Base-by-base conservation (phyloP, 2,888 invertebrate species). In the Plusia festucae region DNA sequence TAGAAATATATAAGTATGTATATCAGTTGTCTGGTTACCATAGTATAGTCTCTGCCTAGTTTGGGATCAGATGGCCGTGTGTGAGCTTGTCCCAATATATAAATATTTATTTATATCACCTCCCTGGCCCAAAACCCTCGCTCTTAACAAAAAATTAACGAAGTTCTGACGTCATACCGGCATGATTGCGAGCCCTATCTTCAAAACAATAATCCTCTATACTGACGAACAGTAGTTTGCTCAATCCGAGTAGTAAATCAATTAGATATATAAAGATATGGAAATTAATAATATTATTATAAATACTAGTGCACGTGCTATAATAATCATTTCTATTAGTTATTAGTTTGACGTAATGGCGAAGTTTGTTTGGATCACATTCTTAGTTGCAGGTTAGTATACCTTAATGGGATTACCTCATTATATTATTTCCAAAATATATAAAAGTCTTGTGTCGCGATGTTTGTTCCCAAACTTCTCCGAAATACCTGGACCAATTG, bases 301-400 rank as follows among this genome's bases (percentile, higher is more conserved):
- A 73, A 57, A 73, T 74, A 73, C n/a, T 34, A 9, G 24, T 46
- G 15, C 27, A 56, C 16, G 30, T 57, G 13, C 22, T 15, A 1
- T 3, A 24, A 22, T 24, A 9, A 57, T 61, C 1, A 18, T 40
- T 62, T 22, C 8, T 54, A 20, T 34, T 46, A 13, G 53, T 60
- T 59, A 52, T 3, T 13, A 46, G 16, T 46, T 58, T 8, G 54
- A 53, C 24, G 57, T 54, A n/a, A 75, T 77, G 73, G 51, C 53
- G 53, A 73, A 65, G 20, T 24, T 77, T 40, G 32, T 55, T 51
- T 65, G 55, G 62, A 40, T 63, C 24, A 30, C 77, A 1, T 30
- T 75, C 6, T 30, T 73, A 30, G 53, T 60, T 11, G 75, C 75
- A 73, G 75, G 61, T 66, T 53, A 61, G 55, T 56, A 34, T 54